phyloP scores from a whole-genome alignment of 2,113 vertebrate species.

The Balaeniceps rex region DNA sequence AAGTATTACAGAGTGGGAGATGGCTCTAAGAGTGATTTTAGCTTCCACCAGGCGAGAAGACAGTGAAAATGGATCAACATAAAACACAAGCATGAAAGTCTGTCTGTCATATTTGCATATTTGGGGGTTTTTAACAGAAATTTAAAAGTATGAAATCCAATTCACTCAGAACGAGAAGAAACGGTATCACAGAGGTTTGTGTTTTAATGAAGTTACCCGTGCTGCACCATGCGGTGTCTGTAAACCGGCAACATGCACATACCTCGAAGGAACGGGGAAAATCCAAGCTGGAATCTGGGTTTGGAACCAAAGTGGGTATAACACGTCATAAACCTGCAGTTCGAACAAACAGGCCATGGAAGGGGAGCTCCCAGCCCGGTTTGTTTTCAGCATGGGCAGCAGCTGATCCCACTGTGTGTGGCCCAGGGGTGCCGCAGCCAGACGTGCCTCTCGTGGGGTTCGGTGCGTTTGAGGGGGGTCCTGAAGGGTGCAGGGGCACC shows the following conservation, averaged over 20 bases:
- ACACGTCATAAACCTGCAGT: not conserved
- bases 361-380: not conserved
- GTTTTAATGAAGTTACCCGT: constrained; percentile 34
- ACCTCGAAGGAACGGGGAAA: not conserved
- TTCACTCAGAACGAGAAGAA: constrained; percentile 28
- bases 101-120: not conserved
- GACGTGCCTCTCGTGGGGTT: not conserved
- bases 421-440: not conserved
- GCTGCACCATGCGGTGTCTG: constrained; percentile 7
- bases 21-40: not conserved
- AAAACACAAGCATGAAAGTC: not conserved
- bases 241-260: constrained; percentile 8
- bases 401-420: fast-evolving
- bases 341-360: not conserved
- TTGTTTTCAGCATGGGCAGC: not conserved
- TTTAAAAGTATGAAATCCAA: not conserved
- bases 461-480: fast-evolving
- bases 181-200: constrained; percentile 5
- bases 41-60: not conserved
- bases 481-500: not conserved
- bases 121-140: not conserved
- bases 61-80: not conserved
- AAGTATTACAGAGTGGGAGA: not conserved
- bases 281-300: not conserved
- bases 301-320: not conserved